Evolutionary conservation across 23 tunicate species (phyloP).

Genomic region (Pegea sp.): DNA sequence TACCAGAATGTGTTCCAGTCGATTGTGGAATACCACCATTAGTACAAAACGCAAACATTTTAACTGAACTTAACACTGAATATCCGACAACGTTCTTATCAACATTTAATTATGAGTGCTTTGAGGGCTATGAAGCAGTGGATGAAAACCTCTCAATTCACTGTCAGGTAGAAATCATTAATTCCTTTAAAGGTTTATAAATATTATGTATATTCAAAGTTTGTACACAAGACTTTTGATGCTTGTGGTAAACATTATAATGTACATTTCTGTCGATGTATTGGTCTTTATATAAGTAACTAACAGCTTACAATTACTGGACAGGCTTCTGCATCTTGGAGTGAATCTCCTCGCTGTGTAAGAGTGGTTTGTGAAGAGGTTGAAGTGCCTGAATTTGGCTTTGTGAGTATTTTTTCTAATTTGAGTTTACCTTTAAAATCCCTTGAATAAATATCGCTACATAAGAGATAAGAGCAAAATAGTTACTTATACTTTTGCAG

Average conservation of each 20-base stretch:
- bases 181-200: background rate
- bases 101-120: slow-evolving; percentile 15
- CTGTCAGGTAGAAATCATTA: slow-evolving; percentile 12
- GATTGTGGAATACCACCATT: slow-evolving; percentile 53
- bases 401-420: too few relatives aligned
- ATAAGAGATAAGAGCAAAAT: too few relatives aligned
- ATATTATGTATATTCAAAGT: background rate
- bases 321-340: slow-evolving; percentile 33
- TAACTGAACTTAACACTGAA: slow-evolving; percentile 9
- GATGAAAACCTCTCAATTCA: slow-evolving; percentile 2
- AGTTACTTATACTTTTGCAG: too few relatives aligned
- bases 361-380: slow-evolving; percentile 28
- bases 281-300: background rate
- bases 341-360: slow-evolving; percentile 12
- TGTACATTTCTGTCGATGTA: too few relatives aligned
- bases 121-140: slow-evolving; percentile 27
- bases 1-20: slow-evolving; percentile 35
- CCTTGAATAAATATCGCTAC: too few relatives aligned
- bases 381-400: slow-evolving; percentile 20
- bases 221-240: background rate
- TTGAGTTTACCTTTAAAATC: too few relatives aligned
- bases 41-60: slow-evolving; percentile 10
- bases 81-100: slow-evolving; percentile 14
- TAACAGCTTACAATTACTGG: background rate
- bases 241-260: background rate